Evolutionary conservation across 2,113 vertebrate species (phyloP), one percentile per base, ranked within the genome.

Genomic region (Pseudopipra pipra): DNA sequence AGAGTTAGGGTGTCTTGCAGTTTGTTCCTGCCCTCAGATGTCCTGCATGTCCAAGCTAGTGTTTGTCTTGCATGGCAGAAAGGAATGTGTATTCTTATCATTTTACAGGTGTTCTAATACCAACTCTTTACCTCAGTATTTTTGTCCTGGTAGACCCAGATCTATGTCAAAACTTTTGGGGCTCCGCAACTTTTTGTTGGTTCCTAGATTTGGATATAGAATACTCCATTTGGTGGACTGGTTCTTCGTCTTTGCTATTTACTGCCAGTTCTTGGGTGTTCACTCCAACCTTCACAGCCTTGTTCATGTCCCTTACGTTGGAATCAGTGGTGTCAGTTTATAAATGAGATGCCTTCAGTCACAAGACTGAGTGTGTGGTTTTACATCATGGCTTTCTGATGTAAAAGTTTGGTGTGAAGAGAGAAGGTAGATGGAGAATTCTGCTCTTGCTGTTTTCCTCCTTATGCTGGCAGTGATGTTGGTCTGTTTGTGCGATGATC

Each of bases 1-100:
- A 39, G 17, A 56, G 12, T 47, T 83, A 23, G 41, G 31, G 33
- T 39, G 10, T 70, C 41, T 13, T 88, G 37, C 15, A 35, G 19
- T 63, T 78, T 43, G 12, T 39, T 78, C 52, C 75, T 88, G 72
- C 28, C 28, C 28, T 89, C 28, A 7, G 23, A 27, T 55, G 37
- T 43, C 44, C 28, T 84, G 9, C 0, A 0, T 19, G 13, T 51
- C 68, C 51, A 70, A 22, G 10, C 15, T 7, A 8, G 22, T 16
- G 9, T n/a, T 62, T 35, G 18, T 72, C 17, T n/a, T 31, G 25
- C 1, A 1, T 82, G 75, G 47, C 44, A 71, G 44, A 67, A 75
- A 21, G 30, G 14, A 33, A 6, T 33, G 21, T 51, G 16, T 52
- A 20, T 39, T 73, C 54, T 22, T n/a, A 4, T 73, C 11, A 24